Percentiles rank a stretch among this genome's conserved stretches.
phyloP scores from a whole-genome alignment of 2,888 invertebrate genomes.

The Amphipoea lucens region DNA sequence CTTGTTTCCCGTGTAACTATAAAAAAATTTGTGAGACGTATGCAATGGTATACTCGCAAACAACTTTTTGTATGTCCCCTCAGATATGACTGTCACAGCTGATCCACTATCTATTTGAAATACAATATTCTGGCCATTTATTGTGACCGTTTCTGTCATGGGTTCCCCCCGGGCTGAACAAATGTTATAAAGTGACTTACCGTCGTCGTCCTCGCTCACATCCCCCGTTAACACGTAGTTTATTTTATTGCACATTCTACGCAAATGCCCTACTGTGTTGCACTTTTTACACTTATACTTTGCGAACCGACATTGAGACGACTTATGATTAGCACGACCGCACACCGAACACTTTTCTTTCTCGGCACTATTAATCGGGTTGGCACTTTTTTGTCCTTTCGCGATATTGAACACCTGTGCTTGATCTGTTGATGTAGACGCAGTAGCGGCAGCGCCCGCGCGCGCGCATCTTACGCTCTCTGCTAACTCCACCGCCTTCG shows the following conservation, averaged over 20 bases:
- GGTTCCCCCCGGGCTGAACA: conserved; percentile 3
- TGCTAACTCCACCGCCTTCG: conserved; percentile 39
- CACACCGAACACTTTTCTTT: conserved; percentile 59
- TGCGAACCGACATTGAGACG: conserved; percentile 57
- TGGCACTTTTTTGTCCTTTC: background rate
- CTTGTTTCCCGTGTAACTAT: background rate
- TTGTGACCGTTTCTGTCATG: conserved; percentile 13
- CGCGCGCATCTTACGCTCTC: conserved; percentile 54
- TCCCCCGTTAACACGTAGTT: background rate
- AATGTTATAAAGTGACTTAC: background rate
- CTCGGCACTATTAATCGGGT: background rate
- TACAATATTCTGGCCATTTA: background rate
- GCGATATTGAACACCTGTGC: conserved; percentile 19
- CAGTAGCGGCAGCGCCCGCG: background rate
- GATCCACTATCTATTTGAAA: conserved; percentile 41
- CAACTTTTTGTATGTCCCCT: background rate
- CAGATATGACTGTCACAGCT: conserved; percentile 17
- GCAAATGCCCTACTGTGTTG: conserved; percentile 2
- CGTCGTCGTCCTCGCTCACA: conserved; percentile 19
- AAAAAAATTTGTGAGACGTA: background rate
- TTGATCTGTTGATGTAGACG: background rate
- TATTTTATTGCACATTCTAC: conserved; percentile 4
- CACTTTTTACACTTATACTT: conserved; percentile 37
- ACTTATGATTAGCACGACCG: conserved; percentile 58
- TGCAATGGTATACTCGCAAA: background rate